Base-by-base conservation (phyloP, 2,113 vertebrate genomes). In the Coracopsis vasa region DNA sequence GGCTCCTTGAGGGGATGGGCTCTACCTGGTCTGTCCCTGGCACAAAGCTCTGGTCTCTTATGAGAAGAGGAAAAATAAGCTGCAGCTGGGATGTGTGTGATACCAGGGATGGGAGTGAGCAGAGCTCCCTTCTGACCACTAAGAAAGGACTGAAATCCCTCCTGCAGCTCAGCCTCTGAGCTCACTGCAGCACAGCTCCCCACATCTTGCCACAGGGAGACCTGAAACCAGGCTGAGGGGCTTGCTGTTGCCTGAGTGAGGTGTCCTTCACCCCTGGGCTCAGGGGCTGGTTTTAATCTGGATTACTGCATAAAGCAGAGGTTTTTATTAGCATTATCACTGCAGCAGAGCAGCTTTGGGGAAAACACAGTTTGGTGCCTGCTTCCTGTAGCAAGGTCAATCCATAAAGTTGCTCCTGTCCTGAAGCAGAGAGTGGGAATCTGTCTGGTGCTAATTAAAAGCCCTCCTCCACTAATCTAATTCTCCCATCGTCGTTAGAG, bases 51-150 rank as follows among this genome's bases (percentile, higher is more conserved):
- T 61, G n/a, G 9, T 23, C 48, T 56, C 44, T 73, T 21, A 44
- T 2, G 16, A 84, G 14, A 66, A 8, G 58, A 60, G 15, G 25
- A 41, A 67, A 87, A 81, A 2, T 21, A 53, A 58, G 42, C 13
- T 2, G 1, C 0, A 0, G 16, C 1, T 13, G 13, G 45, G 5
- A 5, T 58, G 54, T n/a, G 4, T 20, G 31, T 67, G 42, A 56
- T 42, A 20, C 4, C 64, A 75, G 56, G 25, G 42, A 80, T 15
- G 29, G 31, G 25, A 45, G 21, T 25, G 35, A 83, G 27, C 35
- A 73, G 33, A 31, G 6, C 7, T 3, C 7, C 5, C 42, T 56
- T 15, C 15, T 61, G 48, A 61, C 24, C n/a, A 15, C 27, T 27
- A 27, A 56, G 54, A 14, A 56, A 47, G 20, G 16, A 35, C 56